These are phyloP conservation scores for Ganaspis brasiliensis DNA, from an alignment of 2,888 invertebrate genomes.

Conservation along the genomic window DNA sequence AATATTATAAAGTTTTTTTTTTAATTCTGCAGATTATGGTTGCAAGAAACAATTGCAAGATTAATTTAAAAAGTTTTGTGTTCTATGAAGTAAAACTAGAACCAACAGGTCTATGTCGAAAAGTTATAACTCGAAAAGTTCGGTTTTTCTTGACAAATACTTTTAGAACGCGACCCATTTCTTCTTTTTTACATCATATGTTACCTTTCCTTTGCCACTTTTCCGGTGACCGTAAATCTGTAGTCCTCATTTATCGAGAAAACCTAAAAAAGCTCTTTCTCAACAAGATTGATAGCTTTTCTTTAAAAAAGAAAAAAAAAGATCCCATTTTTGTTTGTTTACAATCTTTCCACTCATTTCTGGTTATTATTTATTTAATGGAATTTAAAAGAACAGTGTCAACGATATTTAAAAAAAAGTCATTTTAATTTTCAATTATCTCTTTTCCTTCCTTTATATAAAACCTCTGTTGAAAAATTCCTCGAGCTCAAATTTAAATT, in stretches of 20 bases:
- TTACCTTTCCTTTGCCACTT: constrained; percentile 6
- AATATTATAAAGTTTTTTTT: too few species aligned
- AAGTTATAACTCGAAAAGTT: neutral
- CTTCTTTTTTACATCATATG: constrained; percentile 6
- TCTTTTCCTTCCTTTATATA: too few species aligned
- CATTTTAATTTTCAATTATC: too few species aligned
- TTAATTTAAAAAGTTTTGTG: neutral
- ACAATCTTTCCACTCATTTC: neutral
- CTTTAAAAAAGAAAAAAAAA: neutral
- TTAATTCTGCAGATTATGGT: too few species aligned
- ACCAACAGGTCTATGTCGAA: neutral
- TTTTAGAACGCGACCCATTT: constrained; percentile 14
- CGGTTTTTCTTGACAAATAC: neutral
- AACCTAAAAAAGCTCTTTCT: neutral
- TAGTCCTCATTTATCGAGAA: constrained; percentile 3
- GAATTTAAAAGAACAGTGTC: too few species aligned
- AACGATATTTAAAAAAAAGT: too few species aligned
- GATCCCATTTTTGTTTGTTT: neutral
- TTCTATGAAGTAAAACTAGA: neutral
- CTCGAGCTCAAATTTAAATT: too few species aligned
- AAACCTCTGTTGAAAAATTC: too few species aligned
- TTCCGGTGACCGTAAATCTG: constrained; percentile 11
- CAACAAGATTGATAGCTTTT: constrained; percentile 18
- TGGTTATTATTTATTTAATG: too few species aligned
- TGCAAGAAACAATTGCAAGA: neutral